Evolutionary conservation across 2,113 vertebrate genomes (phyloP).

Genomic region (Phrynosoma blainvillii): DNA sequence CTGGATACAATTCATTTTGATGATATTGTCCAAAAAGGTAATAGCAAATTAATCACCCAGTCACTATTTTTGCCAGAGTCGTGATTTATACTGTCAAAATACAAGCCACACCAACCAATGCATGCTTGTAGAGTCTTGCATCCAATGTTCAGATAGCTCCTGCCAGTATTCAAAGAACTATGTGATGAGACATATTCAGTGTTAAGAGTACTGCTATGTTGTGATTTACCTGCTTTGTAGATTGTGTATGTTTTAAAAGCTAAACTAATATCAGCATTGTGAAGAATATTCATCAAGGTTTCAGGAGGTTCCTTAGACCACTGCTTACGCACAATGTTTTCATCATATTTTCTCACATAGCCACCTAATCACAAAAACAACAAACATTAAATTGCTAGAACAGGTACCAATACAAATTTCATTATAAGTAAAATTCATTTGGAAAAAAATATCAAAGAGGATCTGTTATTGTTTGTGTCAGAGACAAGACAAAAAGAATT

Average conservation of each 20-base stretch:
- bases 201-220: background rate
- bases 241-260: conserved; percentile 90
- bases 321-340: conserved; percentile 72
- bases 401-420: background rate
- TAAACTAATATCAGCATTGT: conserved; percentile 80
- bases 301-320: conserved; percentile 84
- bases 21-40: background rate
- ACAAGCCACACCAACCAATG: background rate
- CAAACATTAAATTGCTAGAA: background rate
- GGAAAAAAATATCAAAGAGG: conserved; percentile 13
- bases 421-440: background rate
- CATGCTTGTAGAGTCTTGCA: background rate
- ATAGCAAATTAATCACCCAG: background rate
- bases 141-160: background rate
- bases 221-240: conserved; percentile 78
- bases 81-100: background rate
- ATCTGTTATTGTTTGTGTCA: background rate
- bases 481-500: no score
- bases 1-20: background rate
- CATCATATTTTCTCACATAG: conserved; percentile 66
- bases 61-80: background rate
- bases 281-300: conserved; percentile 82
- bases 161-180: background rate
- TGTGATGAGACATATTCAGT: rapidly evolving
- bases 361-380: conserved; percentile 64